These are phyloP conservation scores for Alces alces DNA, from an alignment of 2,113 vertebrate species.

Conservation along the genomic window DNA sequence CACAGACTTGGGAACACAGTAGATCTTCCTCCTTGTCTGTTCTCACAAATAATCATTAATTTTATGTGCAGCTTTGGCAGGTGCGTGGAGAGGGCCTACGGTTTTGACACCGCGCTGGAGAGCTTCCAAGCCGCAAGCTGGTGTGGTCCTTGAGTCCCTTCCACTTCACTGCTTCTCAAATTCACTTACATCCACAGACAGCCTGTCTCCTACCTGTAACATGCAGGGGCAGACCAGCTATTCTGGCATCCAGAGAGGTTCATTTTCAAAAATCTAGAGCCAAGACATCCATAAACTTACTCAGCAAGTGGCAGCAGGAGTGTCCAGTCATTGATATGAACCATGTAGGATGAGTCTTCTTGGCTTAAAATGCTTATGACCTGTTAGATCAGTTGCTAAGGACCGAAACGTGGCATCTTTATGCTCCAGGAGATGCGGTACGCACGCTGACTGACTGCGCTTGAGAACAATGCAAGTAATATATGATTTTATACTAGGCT, in stretches of 20 bases:
- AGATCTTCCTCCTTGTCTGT: constrained; percentile 63
- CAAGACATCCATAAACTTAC: constrained; percentile 31
- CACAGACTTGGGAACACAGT: constrained; percentile 45
- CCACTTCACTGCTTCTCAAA: constrained; percentile 50
- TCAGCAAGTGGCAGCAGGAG: neutral
- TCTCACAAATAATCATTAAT: constrained; percentile 72
- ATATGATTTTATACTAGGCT: neutral
- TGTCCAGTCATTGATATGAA: neutral
- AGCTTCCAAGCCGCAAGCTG: constrained; percentile 64
- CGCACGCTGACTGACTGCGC: neutral
- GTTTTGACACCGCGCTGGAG: constrained; percentile 61
- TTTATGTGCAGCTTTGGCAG: constrained; percentile 59
- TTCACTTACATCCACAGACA: constrained; percentile 56
- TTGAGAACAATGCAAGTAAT: neutral
- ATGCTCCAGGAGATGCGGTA: neutral
- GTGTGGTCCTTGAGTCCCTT: constrained; percentile 50
- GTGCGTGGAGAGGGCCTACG: constrained; percentile 62
- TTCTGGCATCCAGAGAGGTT: neutral
- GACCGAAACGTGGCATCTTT: neutral
- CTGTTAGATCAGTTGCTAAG: neutral
- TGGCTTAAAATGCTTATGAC: too few species aligned
- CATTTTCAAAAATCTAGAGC: constrained; percentile 1
- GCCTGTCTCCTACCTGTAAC: constrained; percentile 8
- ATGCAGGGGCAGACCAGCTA: neutral
- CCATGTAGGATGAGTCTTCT: neutral